Conservation (phyloP, 1,140 invertebrate genomes). For the Lucilia sericata region DNA sequence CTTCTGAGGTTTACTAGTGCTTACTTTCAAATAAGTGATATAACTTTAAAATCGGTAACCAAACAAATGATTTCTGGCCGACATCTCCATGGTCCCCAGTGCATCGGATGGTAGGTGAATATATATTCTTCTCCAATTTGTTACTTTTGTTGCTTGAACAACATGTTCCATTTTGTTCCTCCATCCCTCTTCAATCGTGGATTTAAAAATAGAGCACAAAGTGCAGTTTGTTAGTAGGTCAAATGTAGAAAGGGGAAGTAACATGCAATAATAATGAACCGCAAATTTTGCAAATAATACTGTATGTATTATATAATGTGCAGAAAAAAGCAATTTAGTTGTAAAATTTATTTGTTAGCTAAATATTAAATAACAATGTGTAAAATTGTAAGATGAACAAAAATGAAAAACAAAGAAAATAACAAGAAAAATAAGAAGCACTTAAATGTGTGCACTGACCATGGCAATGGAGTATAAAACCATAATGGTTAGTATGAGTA, state of each 20-base stretch:
- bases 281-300: neutral
- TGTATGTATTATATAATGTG: conserved; percentile 10
- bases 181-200: too few relatives aligned
- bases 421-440: neutral
- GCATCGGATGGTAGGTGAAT: too few relatives aligned
- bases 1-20: too few relatives aligned
- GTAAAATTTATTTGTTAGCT: neutral
- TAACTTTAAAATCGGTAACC: too few relatives aligned
- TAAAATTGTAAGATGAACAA: neutral
- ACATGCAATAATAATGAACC: neutral
- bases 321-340: neutral
- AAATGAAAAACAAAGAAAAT: conserved; percentile 27
- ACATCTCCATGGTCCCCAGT: too few relatives aligned
- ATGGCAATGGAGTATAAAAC: conserved; percentile 59
- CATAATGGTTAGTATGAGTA: neutral
- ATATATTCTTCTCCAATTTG: too few relatives aligned
- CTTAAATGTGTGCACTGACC: conserved; percentile 61
- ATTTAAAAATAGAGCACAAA: neutral
- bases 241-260: neutral
- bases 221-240: neutral
- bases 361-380: conserved; percentile 38
- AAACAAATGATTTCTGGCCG: too few relatives aligned
- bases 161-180: too few relatives aligned
- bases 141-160: too few relatives aligned
- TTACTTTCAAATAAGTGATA: too few relatives aligned